Base-by-base conservation (phyloP, 2,888 invertebrate genomes). In the Oscheius sp. region DNA sequence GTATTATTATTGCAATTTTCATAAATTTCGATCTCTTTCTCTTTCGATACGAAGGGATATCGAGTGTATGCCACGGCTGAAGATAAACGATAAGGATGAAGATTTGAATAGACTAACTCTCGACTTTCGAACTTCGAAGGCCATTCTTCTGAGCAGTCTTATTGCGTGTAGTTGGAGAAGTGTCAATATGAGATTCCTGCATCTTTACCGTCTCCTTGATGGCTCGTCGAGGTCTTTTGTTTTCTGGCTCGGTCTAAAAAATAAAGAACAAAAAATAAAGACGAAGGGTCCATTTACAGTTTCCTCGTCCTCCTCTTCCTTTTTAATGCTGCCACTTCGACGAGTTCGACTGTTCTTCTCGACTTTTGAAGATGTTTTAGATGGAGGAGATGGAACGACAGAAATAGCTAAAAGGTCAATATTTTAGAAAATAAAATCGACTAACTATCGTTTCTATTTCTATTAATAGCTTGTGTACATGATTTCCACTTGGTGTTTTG, bases 401-500 rank as follows among this genome's bases (percentile, higher is more conserved):
- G 36, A 44, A 51, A 6, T 50, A 50, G 12, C 50, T 63, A 57
- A 45, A n/a, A n/a, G n/a, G n/a, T n/a, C n/a, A n/a, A n/a, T n/a
- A n/a, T n/a, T n/a, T n/a, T n/a, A n/a, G n/a, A n/a, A n/a, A n/a
- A n/a, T n/a, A n/a, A n/a, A n/a, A n/a, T n/a, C n/a, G n/a, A n/a
- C n/a, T n/a, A 30, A 45, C 73, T 66, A 30, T 70, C 71, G 28
- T 62, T 54, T 3, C 63, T 68, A 32, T 72, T 74, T 57, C 75
- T 78, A 47, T 78, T 78, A 54, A 80, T 80, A 8, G 77, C 73
- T 20, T 73, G 73, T 8, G 80, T 78, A 71, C 76, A 76, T 4
- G 73, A 38, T 65, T 80, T 80, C 80, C 80, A 80, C 47, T 80
- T 80, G 20, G 75, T 70, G 4, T 66, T 67, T 28, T 72, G 72